These are phyloP conservation scores for Miltochrista miniata DNA, from an alignment of 2,888 invertebrate genomes.

Conservation along the genomic window DNA sequence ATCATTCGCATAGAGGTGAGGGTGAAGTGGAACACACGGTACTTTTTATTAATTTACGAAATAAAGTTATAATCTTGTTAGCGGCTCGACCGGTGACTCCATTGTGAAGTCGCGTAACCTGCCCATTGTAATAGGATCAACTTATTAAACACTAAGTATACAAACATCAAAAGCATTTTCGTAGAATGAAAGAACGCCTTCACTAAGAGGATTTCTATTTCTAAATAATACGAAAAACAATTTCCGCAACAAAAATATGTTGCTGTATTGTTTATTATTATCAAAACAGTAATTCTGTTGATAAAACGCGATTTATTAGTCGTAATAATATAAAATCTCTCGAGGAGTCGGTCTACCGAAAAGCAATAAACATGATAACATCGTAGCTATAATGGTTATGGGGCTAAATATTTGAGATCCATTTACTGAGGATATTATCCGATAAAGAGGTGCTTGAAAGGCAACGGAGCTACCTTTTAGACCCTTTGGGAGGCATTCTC, in stretches of 20 bases:
- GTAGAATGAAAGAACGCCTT: constrained; percentile 67
- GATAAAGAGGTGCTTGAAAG: constrained; percentile 82
- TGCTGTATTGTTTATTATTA: constrained; percentile 24
- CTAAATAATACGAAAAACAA: constrained; percentile 19
- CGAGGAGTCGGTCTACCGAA: constrained; percentile 37
- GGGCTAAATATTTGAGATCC: constrained; percentile 78
- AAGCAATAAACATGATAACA: constrained; percentile 73
- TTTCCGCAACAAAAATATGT: constrained; percentile 15
- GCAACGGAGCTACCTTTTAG: constrained; percentile 75
- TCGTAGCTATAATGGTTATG: constrained; percentile 67
- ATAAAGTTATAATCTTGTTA: constrained; percentile 83
- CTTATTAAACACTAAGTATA: constrained; percentile 83
- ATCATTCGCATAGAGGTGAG: constrained; percentile 37
- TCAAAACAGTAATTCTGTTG: constrained; percentile 19
- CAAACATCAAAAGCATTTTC: constrained; percentile 79
- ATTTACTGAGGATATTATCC: constrained; percentile 80
- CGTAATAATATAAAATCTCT: constrained; percentile 37
- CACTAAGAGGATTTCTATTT: constrained; percentile 73
- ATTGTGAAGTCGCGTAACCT: constrained; percentile 75
- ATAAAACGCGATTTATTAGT: constrained; percentile 34
- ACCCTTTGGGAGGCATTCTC: constrained; percentile 76
- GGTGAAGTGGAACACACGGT: constrained; percentile 60
- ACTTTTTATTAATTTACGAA: constrained; percentile 80
- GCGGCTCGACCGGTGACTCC: constrained; percentile 65
- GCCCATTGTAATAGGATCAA: constrained; percentile 84